Conservation (phyloP, 2,888 invertebrate species). For the Drosophila merina region DNA sequence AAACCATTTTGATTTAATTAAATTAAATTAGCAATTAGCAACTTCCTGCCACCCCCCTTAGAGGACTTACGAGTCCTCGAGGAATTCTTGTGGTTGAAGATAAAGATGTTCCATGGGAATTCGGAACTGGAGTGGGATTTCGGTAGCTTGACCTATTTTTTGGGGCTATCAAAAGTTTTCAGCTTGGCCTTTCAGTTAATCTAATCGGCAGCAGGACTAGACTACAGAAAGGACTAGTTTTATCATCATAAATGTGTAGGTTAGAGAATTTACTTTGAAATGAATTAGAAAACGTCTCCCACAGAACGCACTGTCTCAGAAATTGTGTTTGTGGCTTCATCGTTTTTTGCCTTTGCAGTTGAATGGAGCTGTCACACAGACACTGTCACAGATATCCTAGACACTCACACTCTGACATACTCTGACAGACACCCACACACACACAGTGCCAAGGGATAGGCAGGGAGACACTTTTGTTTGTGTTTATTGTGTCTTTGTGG, state of each 20-base stretch:
- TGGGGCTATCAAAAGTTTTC: conserved; percentile 40
- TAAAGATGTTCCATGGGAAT: conserved; percentile 12
- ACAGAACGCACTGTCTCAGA: conserved; percentile 12
- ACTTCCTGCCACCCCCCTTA: conserved; percentile 8
- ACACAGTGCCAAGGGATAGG: neutral
- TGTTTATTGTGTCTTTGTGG: conserved; percentile 51
- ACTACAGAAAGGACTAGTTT: neutral
- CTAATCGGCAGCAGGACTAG: conserved; percentile 27
- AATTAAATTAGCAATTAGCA: conserved; percentile 44
- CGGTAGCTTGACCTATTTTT: conserved; percentile 1
- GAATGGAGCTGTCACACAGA: conserved; percentile 35
- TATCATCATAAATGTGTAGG: neutral
- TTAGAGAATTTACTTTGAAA: neutral
- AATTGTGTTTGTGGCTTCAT: conserved; percentile 12
- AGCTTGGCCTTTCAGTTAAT: conserved; percentile 29
- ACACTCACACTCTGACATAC: neutral
- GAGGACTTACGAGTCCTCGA: neutral
- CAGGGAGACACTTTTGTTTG: conserved; percentile 32
- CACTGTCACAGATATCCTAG: neutral
- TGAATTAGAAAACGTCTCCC: neutral
- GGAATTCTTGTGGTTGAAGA: neutral
- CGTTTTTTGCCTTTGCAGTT: conserved; percentile 37
- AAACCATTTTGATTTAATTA: conserved; percentile 29
- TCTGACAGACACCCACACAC: neutral
- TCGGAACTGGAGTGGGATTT: conserved; percentile 14